Evolutionary conservation across 1,140 invertebrate species (phyloP), one percentile per base, ranked within the genome.

Genomic region (Achatina immaculata): DNA sequence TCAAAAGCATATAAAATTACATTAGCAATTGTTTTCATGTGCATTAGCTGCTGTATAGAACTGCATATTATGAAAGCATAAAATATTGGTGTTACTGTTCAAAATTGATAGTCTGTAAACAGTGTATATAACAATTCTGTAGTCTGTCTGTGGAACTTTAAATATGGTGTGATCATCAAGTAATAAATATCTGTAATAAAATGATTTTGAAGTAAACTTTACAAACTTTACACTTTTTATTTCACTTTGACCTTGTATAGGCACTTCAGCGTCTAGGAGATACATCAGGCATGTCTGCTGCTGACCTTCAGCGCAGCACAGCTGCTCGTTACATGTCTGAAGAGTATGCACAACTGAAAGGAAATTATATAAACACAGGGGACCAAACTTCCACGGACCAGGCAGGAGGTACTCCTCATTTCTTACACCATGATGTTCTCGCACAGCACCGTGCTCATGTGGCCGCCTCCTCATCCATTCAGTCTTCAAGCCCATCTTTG

Each of bases 211-310:
- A n/a, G n/a, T n/a, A n/a, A n/a, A n/a, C n/a, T n/a, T n/a, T n/a
- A n/a, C n/a, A n/a, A n/a, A n/a, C n/a, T n/a, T n/a, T n/a, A n/a
- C n/a, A n/a, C n/a, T n/a, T n/a, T n/a, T n/a, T n/a, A n/a, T n/a
- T n/a, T n/a, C n/a, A n/a, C n/a, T n/a, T n/a, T n/a, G n/a, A n/a
- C 55, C 55, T 58, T 14, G 4, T 11, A 16, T 48, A 80, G 78
- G 78, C 78, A 43, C 48, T 80, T 40, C 78, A 80, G 34, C 11
- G 78, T 19, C 68, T 80, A 6, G 78, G 78, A 55, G 78, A 80
- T 31, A 80, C 66, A 38, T 71, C 65, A n/a, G 9, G 42, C 21
- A 80, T 80, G 21, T 43, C 58, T 24, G 68, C 74, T 36, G 24
- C 76, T 45, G 76, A 78, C 40, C 16, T 68, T 0, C 78, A 80